Percentiles rank a stretch among this genome's conserved stretches.
Evolutionary conservation across 2,888 invertebrate species (phyloP).

Genomic region (Hedychridium roseum): DNA sequence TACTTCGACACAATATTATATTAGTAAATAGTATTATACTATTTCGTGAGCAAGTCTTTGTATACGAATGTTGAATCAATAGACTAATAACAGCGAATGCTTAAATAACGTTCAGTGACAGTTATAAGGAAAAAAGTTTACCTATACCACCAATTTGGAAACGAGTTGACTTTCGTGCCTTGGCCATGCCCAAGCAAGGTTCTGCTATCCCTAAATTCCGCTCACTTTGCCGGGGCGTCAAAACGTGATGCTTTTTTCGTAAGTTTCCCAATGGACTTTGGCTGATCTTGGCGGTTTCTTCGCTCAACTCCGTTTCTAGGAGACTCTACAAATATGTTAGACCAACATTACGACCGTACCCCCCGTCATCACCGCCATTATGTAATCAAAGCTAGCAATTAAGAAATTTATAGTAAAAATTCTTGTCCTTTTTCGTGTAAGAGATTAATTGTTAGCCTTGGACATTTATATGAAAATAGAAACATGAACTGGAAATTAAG

Average conservation of each 20-base stretch:
- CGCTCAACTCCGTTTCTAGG: conserved; percentile 79
- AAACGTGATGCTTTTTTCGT: conserved; percentile 76
- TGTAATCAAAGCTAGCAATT: no score
- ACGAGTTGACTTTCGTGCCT: conserved; percentile 66
- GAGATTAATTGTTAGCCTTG: no score
- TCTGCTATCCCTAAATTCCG: conserved; percentile 73
- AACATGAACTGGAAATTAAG: no score
- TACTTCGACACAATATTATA: no score
- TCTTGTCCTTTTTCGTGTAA: no score
- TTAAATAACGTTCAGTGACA: no score
- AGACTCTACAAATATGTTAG: conserved; percentile 78
- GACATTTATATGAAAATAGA: no score
- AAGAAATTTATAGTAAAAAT: no score
- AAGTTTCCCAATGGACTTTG: conserved; percentile 82
- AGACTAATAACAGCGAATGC: no score
- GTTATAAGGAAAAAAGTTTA: conserved; percentile 18
- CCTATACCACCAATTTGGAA: conserved; percentile 75
- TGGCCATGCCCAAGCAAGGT: conserved; percentile 40
- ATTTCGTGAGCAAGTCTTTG: neutral
- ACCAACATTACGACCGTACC: no score
- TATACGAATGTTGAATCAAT: neutral
- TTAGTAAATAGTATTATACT: conserved; percentile 7
- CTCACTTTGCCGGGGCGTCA: conserved; percentile 87
- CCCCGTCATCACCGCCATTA: no score
- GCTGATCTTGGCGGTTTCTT: conserved; percentile 76